Conservation (phyloP, 1,140 invertebrate genomes). For the Muscidifurax raptorellus region DNA sequence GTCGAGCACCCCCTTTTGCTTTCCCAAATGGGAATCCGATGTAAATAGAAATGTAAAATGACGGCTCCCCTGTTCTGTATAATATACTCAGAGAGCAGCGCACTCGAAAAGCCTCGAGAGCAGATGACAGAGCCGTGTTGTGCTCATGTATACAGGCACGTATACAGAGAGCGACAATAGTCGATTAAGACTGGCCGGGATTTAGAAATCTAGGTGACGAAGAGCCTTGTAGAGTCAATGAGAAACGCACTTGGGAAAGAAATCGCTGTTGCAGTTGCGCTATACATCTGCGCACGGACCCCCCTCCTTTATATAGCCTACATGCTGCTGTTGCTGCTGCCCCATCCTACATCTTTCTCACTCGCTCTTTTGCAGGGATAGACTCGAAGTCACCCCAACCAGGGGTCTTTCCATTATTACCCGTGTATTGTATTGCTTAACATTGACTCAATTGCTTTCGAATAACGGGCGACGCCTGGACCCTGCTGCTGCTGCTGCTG, state of each 20-base stretch:
- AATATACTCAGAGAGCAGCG: too few relatives aligned
- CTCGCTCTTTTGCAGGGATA: conserved; percentile 51
- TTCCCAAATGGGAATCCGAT: too few relatives aligned
- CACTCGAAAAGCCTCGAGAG: not conserved
- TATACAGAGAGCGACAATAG: not conserved
- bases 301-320: conserved; percentile 56
- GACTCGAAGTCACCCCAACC: conserved; percentile 68
- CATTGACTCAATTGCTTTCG: conserved; percentile 76
- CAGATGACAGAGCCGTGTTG: not conserved
- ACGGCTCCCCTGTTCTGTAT: too few relatives aligned
- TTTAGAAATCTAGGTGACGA: conserved; percentile 32
- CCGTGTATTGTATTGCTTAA: conserved; percentile 75
- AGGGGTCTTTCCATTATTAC: conserved; percentile 71
- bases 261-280: conserved; percentile 65
- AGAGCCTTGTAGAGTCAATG: not conserved
- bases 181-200: conserved; percentile 2
- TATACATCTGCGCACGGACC: conserved; percentile 73
- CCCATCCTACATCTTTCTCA: not conserved
- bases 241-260: conserved; percentile 5
- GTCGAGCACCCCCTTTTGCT: too few relatives aligned
- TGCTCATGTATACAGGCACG: not conserved
- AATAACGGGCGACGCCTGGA: conserved; percentile 66
- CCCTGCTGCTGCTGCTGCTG: too few relatives aligned
- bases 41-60: too few relatives aligned
- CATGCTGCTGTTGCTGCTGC: not conserved